Evolutionary conservation across 2,888 invertebrate species (phyloP), one percentile per base, ranked within the genome.

Genomic region (Dryocosmus kuriphilus): DNA sequence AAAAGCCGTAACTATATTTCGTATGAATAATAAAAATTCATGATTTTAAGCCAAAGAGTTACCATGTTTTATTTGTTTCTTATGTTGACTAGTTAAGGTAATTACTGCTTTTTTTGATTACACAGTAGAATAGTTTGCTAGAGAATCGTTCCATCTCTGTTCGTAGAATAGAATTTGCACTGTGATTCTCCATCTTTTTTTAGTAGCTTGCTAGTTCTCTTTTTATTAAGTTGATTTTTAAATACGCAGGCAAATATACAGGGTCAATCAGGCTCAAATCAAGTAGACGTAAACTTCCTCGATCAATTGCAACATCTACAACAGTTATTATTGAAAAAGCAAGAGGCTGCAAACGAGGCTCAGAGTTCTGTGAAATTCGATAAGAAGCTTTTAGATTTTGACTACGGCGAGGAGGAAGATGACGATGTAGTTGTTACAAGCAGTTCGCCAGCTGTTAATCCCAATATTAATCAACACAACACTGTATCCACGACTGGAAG

Each of bases 371-470:
- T 95, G 6, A 96, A 96, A 89, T 97, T 97, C 91, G 96, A 96
- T 90, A 94, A 97, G 88, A 97, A 97, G 89, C 92, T 98, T 22
- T 92, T 98, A 79, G 96, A 98, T 92, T 98, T 97, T 91, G 98
- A 98, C 92, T 98, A 98, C 90, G 97, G 96, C 77, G 97, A 97
- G 85, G 98, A 98, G 82, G 97, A 97, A 77, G 97, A 97, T n/a
- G 95, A 96, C 57, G 94, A 94, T 79, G 92, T 90, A 1, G 83
- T 90, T 46, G 83, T 85, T 7, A 71, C 71, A 0, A 86, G 89
- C 55, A 93, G 92, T 38, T 93, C 93, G 0, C 92, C 92, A 81
- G 89, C 90, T 24, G 88, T 89, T n/a, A 84, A 83, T 19, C 85
- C 81, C 71, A 85, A 77, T 80, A 55, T 84, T 35, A 83, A 79